These are phyloP conservation scores for Callocephalon fimbriatum DNA, from an alignment of 2,113 vertebrate genomes.

Conservation along the genomic window DNA sequence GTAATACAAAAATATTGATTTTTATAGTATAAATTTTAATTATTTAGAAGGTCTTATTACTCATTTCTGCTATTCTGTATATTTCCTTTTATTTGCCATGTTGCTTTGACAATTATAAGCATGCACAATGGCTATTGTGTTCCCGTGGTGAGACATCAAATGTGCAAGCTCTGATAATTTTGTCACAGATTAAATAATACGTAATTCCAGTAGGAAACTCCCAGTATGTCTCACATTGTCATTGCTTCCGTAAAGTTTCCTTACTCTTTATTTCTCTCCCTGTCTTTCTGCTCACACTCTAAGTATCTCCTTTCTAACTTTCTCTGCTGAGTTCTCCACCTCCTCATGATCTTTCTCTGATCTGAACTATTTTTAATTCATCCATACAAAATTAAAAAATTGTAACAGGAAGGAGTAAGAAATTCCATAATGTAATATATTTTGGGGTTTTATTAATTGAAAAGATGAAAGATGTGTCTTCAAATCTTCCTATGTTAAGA, in stretches of 20 bases:
- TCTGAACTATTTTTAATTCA: background rate
- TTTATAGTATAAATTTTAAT: background rate
- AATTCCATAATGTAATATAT: background rate
- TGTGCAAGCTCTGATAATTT: background rate
- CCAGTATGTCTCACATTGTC: background rate
- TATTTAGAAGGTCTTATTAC: background rate
- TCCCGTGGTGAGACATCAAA: background rate
- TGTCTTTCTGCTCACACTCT: background rate
- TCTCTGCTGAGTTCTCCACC: background rate
- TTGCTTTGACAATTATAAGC: background rate
- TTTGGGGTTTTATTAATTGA: background rate
- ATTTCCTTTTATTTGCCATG: background rate
- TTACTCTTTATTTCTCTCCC: background rate
- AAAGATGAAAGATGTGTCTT: background rate
- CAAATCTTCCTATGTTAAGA: background rate
- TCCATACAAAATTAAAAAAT: background rate
- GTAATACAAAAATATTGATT: background rate
- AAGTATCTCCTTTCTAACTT: background rate
- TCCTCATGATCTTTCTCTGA: background rate
- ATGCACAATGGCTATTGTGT: background rate
- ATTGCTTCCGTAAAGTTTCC: background rate
- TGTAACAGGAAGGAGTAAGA: background rate
- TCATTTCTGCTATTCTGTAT: background rate
- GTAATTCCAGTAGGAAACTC: background rate
- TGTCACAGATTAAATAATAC: constrained; percentile 29